Evolutionary conservation across 2,888 invertebrate species (phyloP).

Genomic region (Tetrapedia diversipes): DNA sequence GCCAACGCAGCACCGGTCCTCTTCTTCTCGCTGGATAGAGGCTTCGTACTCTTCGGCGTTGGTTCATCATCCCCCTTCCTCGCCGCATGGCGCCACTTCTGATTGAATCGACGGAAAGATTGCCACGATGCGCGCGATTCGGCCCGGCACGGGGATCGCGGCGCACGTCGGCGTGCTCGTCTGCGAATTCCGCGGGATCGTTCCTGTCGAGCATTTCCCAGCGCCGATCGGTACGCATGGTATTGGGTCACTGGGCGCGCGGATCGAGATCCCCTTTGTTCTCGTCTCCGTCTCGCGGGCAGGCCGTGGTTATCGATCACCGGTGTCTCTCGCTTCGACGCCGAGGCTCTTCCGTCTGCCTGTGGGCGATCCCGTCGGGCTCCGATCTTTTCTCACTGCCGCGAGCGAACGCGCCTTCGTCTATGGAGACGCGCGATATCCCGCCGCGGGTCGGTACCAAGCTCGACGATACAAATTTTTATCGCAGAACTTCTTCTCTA

Average conservation of each 20-base stretch:
- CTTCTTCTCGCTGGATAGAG: slow-evolving; percentile 9
- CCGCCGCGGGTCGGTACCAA: too few relatives aligned
- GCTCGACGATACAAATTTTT: too few relatives aligned
- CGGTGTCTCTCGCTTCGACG: slow-evolving; percentile 19
- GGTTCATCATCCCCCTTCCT: slow-evolving; percentile 43
- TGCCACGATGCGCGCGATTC: slow-evolving; percentile 63
- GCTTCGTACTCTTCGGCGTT: too few relatives aligned
- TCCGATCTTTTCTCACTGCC: not conserved
- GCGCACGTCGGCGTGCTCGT: slow-evolving; percentile 53
- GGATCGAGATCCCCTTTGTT: slow-evolving; percentile 61
- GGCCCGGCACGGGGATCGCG: slow-evolving; percentile 26
- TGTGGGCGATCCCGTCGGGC: slow-evolving; percentile 41
- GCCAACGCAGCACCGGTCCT: slow-evolving; percentile 55
- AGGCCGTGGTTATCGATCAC: slow-evolving; percentile 6
- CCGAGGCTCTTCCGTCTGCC: slow-evolving; percentile 36
- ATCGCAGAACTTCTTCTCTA: too few relatives aligned
- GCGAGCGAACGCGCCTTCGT: slow-evolving; percentile 13
- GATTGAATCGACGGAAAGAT: slow-evolving; percentile 77
- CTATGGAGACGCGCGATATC: too few relatives aligned
- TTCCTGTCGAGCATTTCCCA: slow-evolving; percentile 67
- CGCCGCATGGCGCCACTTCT: slow-evolving; percentile 76
- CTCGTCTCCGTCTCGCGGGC: slow-evolving; percentile 37
- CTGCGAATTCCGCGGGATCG: slow-evolving; percentile 68
- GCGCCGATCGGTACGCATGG: slow-evolving; percentile 62
- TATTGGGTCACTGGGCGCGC: slow-evolving; percentile 68